Evolutionary conservation across 2,888 invertebrate species (phyloP).

Genomic region (Hylaea fasciaria): DNA sequence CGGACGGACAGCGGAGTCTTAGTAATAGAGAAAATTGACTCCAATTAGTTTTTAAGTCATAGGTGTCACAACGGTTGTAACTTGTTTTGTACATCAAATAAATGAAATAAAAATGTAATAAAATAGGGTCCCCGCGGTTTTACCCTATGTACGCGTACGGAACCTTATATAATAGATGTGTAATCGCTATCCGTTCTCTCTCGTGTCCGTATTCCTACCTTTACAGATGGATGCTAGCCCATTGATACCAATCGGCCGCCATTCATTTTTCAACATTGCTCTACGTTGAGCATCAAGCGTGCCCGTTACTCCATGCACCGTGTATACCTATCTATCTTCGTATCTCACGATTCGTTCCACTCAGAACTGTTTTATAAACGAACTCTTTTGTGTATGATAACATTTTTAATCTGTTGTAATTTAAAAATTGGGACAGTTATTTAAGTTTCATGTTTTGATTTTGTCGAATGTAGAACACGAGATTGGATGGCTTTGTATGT

Average conservation of each 20-base stretch:
- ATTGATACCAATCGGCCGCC: constrained; percentile 55
- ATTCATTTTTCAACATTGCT: constrained; percentile 56
- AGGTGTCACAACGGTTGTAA: no score
- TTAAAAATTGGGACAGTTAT: background rate
- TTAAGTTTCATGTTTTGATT: background rate
- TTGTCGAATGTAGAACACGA: no score
- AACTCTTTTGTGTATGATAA: constrained; percentile 32
- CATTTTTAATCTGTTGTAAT: constrained; percentile 19
- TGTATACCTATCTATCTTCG: constrained; percentile 14
- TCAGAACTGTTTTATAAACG: constrained; percentile 26
- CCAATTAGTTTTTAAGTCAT: no score
- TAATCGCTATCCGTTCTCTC: background rate
- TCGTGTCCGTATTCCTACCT: background rate
- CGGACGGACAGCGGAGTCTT: no score
- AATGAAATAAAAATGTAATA: no score
- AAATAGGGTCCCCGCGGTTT: no score
- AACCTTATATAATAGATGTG: no score
- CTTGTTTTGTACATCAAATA: no score
- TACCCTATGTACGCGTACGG: no score
- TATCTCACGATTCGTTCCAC: constrained; percentile 22
- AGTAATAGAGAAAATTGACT: no score
- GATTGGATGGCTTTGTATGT: no score
- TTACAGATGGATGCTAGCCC: constrained; percentile 35
- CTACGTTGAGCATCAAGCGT: constrained; percentile 26
- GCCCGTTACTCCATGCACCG: constrained; percentile 40